phyloP scores from a whole-genome alignment of 30 jellyfish, hydroid and myxozoan genomes.

The Chironex yamaguchii region DNA sequence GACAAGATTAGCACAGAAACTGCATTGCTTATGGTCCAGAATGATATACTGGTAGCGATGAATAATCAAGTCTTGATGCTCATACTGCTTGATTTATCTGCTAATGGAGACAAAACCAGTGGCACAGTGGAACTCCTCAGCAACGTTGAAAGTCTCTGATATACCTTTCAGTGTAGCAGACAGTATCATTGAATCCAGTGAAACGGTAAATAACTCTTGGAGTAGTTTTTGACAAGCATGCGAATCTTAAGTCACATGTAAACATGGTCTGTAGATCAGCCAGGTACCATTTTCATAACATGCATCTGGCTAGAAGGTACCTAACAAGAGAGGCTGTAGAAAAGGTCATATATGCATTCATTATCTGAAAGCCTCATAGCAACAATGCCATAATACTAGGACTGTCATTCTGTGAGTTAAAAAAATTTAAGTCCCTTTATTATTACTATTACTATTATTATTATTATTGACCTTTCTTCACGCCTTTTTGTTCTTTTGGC shows the following conservation, averaged over 20 bases:
- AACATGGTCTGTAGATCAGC: slow-evolving; percentile 49
- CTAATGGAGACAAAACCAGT: slow-evolving; percentile 53
- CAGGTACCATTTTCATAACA: too few relatives aligned
- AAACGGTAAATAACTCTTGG: slow-evolving; percentile 33
- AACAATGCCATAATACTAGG: slow-evolving; percentile 24
- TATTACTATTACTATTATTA: too few relatives aligned
- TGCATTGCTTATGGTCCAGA: slow-evolving; percentile 54
- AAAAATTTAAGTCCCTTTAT: too few relatives aligned
- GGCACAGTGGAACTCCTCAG: slow-evolving; percentile 42
- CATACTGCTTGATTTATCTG: slow-evolving; percentile 59
- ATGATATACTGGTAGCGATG: slow-evolving; percentile 60
- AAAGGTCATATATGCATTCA: slow-evolving; percentile 31
- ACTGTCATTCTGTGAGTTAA: slow-evolving; percentile 4
- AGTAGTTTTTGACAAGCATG: too few relatives aligned
- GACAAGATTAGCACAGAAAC: slow-evolving; percentile 65
- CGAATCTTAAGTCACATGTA: too few relatives aligned
- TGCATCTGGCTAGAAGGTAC: slow-evolving; percentile 54
- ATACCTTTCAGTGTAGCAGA: slow-evolving; percentile 27
- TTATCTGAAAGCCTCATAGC: slow-evolving; percentile 16
- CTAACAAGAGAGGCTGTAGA: slow-evolving; percentile 47
- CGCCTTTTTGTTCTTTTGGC: too few relatives aligned
- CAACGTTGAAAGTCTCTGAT: slow-evolving; percentile 39
- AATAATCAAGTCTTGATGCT: slow-evolving; percentile 58
- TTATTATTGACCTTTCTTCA: too few relatives aligned
- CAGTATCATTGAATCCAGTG: slow-evolving; percentile 22